Base-by-base conservation (phyloP, 1,140 invertebrate species). In the Callitettix versicolor region DNA sequence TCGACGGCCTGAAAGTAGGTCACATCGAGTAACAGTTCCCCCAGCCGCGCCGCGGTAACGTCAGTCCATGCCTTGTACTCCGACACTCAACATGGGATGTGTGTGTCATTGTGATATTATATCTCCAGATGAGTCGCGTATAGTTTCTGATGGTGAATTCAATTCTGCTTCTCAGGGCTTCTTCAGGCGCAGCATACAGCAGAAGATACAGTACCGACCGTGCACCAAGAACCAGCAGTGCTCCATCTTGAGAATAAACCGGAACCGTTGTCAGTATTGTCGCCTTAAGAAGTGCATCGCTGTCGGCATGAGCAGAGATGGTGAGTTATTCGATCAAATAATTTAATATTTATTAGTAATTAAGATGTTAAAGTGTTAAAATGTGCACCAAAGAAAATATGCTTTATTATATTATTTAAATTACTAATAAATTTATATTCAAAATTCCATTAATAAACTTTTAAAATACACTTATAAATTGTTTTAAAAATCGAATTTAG, bases 181-280 rank as follows among this genome's bases (percentile, higher is more conserved):
- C 73, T 88, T 88, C 74, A 76, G 86, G 40, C 77, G 86, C 59
- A 88, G 89, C 74, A 96, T 97, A 69, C 94, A 97, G 75, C 93
- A 97, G 78, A 96, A 97, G 77, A 96, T 97, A 60, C 91, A 95
- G 72, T 97, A 96, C 76, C 80, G 94, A 63, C 92, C 93, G 30
- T 97, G 94, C 76, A 95, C 91, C 65, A 95, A 96, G 74, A 95
- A 94, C 71, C 93, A 97, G 71, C 91, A 96, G 78, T 97, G 94
- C 76, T 88, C 89, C 72, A 97, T 97, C 64, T 78, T 96, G 53
- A 80, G 92, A 62, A 95, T 95, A 74, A 97, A 96, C 78, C 81
- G 95, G 68, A 97, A 97, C 74, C 82, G 94, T 62, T 98, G 95
- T 74, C 93, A 97, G 70, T 95, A 94, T 71, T 96, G 93, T 76